Evolutionary conservation across 2,113 vertebrate genomes (phyloP).

Genomic region (Polypterus bichir): DNA sequence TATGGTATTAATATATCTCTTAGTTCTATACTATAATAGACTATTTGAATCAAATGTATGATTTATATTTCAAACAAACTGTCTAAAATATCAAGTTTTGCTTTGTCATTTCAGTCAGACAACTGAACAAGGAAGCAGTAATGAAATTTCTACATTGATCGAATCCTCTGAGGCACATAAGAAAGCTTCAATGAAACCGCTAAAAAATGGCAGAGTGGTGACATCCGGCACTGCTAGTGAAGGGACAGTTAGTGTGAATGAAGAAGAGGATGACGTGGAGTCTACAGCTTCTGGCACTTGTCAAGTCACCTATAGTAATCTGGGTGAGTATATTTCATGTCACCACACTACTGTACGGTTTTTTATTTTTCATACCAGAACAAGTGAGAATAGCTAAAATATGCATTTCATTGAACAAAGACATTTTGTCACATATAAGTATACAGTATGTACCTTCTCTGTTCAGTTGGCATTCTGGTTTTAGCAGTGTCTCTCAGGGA

Average conservation of each 20-base stretch:
- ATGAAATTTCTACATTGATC: conserved; percentile 34
- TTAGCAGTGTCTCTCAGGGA: too few relatives aligned
- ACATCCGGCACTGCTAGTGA: conserved; percentile 31
- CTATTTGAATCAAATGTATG: too few relatives aligned
- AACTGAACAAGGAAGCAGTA: conserved; percentile 39
- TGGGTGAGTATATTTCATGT: conserved; percentile 54
- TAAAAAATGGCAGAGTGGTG: conserved; percentile 31
- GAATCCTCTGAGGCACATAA: conserved; percentile 34
- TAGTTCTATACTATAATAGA: too few relatives aligned
- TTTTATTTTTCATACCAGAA: too few relatives aligned
- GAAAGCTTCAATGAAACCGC: conserved; percentile 29
- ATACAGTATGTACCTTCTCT: too few relatives aligned
- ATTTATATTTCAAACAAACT: too few relatives aligned
- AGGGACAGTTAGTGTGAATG: conserved; percentile 31
- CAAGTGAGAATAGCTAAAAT: too few relatives aligned
- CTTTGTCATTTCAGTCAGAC: conserved; percentile 57
- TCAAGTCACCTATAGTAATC: conserved; percentile 87
- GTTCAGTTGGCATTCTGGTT: too few relatives aligned
- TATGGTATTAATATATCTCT: too few relatives aligned
- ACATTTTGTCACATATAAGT: too few relatives aligned
- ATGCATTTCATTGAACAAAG: too few relatives aligned
- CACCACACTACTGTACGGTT: background rate
- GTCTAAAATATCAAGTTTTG: background rate
- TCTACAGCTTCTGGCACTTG: conserved; percentile 60
- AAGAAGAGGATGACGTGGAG: conserved; percentile 51